These are phyloP conservation scores for Gasterosteus nipponicus DNA, from an alignment of 2,113 vertebrate genomes.

Conservation along the genomic window DNA sequence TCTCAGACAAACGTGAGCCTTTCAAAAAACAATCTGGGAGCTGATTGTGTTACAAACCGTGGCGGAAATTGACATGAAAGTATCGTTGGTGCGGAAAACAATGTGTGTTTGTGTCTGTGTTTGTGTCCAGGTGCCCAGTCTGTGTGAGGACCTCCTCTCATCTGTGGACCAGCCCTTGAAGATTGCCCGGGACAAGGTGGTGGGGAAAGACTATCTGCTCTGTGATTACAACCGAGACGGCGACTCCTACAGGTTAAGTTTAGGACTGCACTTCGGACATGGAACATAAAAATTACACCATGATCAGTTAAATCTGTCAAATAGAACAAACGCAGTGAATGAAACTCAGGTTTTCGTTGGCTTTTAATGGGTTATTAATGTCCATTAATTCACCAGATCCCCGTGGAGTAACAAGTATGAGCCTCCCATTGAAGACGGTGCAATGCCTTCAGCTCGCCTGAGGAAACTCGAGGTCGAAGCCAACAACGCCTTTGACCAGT, in stretches of 20 bases:
- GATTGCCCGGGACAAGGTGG: conserved; percentile 95
- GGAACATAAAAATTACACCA: background rate
- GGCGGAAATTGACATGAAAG: background rate
- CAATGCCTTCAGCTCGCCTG: conserved; percentile 96
- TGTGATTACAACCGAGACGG: conserved; percentile 99
- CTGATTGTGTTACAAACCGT: conserved; percentile 2
- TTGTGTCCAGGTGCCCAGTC: conserved; percentile 88
- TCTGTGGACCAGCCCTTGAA: conserved; percentile 99
- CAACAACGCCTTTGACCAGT: conserved; percentile 99
- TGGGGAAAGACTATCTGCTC: conserved; percentile 98
- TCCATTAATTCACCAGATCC: conserved; percentile 81
- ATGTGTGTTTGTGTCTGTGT: conserved; percentile 9
- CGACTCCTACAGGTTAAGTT: conserved; percentile 93
- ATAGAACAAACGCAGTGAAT: background rate
- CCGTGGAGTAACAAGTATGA: conserved; percentile 99
- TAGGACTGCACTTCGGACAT: conserved; percentile 13
- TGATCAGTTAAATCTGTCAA: background rate
- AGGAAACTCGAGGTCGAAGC: conserved; percentile 98
- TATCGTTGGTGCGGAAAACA: background rate
- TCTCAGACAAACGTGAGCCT: background rate
- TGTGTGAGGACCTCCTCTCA: conserved; percentile 98
- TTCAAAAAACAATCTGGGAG: background rate
- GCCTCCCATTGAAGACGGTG: conserved; percentile 96
- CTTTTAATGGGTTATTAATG: background rate
- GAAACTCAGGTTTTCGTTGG: background rate